Conservation (phyloP, 92 coral and sea anemone genomes). For the Porites cylindrica region DNA sequence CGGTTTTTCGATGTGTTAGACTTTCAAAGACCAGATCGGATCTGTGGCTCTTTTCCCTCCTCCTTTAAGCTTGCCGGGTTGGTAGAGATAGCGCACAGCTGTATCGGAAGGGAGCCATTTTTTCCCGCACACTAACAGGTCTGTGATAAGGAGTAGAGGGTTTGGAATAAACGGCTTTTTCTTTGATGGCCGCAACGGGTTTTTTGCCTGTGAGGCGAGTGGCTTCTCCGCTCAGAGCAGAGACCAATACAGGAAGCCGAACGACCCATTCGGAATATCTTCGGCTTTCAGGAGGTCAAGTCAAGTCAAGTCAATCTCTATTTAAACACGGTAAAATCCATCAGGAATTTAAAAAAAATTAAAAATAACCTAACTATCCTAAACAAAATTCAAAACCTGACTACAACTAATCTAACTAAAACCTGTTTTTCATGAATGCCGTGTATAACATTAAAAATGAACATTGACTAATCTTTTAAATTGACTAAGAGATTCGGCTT, state of each 20-base stretch:
- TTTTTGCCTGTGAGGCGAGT: not conserved
- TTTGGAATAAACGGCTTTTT: not conserved
- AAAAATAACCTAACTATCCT: too few species aligned
- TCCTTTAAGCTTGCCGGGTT: not conserved
- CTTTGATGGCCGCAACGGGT: not conserved
- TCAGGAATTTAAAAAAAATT: too few species aligned
- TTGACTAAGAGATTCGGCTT: too few species aligned
- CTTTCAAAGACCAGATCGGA: not conserved
- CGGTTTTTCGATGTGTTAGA: too few species aligned
- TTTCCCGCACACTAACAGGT: not conserved
- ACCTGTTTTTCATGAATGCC: too few species aligned
- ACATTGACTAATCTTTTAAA: too few species aligned
- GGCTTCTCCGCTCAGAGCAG: not conserved
- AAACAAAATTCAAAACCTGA: too few species aligned
- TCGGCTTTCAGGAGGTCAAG: not conserved
- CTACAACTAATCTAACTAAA: too few species aligned
- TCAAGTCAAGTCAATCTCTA: too few species aligned
- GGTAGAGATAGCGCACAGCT: not conserved
- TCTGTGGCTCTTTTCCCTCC: not conserved
- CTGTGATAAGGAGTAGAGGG: not conserved
- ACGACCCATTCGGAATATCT: not conserved
- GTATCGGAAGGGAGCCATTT: not conserved
- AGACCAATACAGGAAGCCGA: not conserved
- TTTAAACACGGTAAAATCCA: too few species aligned
- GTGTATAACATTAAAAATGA: too few species aligned